Percentiles rank a stretch among this genome's conserved stretches.
phyloP scores from a whole-genome alignment of 2,888 invertebrate genomes.

The Hipparchia semele region DNA sequence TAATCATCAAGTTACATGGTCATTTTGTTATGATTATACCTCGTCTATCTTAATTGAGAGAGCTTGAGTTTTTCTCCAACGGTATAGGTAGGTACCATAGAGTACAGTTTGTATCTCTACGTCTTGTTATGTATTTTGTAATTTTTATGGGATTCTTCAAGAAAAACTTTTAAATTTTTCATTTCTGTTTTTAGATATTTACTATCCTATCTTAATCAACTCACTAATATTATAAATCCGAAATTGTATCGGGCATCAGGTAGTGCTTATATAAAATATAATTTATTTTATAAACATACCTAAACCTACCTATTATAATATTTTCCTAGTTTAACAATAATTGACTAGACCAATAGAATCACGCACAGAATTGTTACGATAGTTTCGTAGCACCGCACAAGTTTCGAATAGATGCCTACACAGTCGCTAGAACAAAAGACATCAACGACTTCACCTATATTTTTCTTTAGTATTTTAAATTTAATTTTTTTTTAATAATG shows the following conservation, averaged over 20 bases:
- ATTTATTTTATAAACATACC: too few relatives aligned
- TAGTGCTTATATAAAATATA: too few relatives aligned
- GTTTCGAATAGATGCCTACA: slow-evolving; percentile 16
- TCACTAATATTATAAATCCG: too few relatives aligned
- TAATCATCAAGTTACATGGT: slow-evolving; percentile 33
- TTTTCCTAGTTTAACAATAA: background rate
- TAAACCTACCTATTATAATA: too few relatives aligned
- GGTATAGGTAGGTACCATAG: background rate
- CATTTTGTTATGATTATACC: slow-evolving; percentile 28
- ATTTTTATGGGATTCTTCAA: too few relatives aligned
- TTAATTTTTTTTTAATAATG: too few relatives aligned
- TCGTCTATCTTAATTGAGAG: slow-evolving; percentile 17
- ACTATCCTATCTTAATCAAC: too few relatives aligned
- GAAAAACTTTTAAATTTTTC: too few relatives aligned
- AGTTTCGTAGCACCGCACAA: slow-evolving; percentile 17
- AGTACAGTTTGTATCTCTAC: too few relatives aligned
- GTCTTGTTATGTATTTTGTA: background rate
- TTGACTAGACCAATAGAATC: background rate
- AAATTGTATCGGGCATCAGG: too few relatives aligned
- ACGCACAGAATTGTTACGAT: background rate
- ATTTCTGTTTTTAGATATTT: too few relatives aligned
- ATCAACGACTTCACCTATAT: slow-evolving; percentile 58
- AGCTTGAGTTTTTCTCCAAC: slow-evolving; percentile 18
- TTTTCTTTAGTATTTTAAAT: background rate
- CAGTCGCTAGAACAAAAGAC: slow-evolving; percentile 55